phyloP scores from a whole-genome alignment of 2,113 vertebrate species.

The Actenoides lindsayi region DNA sequence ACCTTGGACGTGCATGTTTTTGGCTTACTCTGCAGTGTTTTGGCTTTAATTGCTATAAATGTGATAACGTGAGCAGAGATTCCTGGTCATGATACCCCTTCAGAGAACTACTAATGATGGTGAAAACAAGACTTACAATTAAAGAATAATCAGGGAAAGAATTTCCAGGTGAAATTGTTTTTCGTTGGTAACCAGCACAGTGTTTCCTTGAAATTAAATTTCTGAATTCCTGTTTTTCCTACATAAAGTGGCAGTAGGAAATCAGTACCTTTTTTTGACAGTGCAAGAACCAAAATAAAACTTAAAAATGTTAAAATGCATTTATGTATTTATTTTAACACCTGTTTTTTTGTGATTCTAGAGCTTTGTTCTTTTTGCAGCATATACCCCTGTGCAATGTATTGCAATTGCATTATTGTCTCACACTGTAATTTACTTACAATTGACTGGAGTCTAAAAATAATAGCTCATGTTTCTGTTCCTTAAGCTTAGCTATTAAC shows the following conservation, averaged over 20 bases:
- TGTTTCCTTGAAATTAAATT: neutral
- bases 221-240: neutral
- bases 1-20: neutral
- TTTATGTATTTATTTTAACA: neutral
- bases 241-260: neutral
- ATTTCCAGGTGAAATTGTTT: neutral
- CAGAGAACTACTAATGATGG: neutral
- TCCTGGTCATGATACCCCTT: neutral
- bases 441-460: conserved; percentile 48
- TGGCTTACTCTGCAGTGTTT: neutral
- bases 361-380: neutral
- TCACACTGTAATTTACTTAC: conserved; percentile 14
- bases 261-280: neutral
- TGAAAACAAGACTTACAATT: neutral
- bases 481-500: conserved; percentile 32
- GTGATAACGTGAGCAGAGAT: neutral
- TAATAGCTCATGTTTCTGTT: conserved; percentile 27
- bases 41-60: neutral
- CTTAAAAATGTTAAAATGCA: neutral
- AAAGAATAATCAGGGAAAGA: neutral
- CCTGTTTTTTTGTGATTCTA: neutral
- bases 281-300: neutral
- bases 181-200: neutral
- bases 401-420: neutral
- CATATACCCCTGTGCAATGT: neutral